phyloP scores from a whole-genome alignment of 2,797 vertebrate genomes.

The Trematomus bernacchii region DNA sequence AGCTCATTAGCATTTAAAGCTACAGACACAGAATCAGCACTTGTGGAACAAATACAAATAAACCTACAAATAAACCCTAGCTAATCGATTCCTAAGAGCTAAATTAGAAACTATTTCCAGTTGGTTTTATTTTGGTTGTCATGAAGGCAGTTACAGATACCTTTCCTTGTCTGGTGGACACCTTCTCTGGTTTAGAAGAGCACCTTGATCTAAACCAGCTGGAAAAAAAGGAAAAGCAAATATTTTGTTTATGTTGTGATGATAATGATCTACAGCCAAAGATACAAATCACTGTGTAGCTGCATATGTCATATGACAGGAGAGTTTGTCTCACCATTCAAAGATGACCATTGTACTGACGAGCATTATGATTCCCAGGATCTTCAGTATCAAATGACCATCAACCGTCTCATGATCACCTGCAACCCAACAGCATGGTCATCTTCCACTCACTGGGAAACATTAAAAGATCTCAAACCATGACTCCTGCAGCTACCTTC shows the following conservation, averaged over 20 bases:
- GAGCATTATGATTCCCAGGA: slow-evolving; percentile 12
- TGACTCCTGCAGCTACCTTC: background rate
- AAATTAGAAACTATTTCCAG: background rate
- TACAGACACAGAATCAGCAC: too few species aligned
- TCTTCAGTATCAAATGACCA: background rate
- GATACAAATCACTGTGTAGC: background rate
- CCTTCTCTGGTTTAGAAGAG: slow-evolving; percentile 12
- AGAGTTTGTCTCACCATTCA: slow-evolving; percentile 32
- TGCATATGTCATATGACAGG: background rate
- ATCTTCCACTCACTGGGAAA: background rate
- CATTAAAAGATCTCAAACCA: background rate
- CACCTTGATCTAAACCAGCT: slow-evolving; percentile 29
- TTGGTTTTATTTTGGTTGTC: background rate
- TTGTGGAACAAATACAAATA: background rate
- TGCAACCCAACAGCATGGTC: slow-evolving; percentile 6
- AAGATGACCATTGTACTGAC: slow-evolving; percentile 12
- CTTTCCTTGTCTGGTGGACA: background rate
- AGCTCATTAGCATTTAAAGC: too few species aligned
- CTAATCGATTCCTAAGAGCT: background rate
- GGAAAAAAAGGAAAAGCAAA: background rate
- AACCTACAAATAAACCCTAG: background rate
- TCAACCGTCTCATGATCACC: slow-evolving; percentile 6
- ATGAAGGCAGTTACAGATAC: background rate
- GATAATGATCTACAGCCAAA: background rate
- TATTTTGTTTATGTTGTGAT: background rate